phyloP scores from a whole-genome alignment of 2,888 invertebrate species.

The Tryphoninae sp. region DNA sequence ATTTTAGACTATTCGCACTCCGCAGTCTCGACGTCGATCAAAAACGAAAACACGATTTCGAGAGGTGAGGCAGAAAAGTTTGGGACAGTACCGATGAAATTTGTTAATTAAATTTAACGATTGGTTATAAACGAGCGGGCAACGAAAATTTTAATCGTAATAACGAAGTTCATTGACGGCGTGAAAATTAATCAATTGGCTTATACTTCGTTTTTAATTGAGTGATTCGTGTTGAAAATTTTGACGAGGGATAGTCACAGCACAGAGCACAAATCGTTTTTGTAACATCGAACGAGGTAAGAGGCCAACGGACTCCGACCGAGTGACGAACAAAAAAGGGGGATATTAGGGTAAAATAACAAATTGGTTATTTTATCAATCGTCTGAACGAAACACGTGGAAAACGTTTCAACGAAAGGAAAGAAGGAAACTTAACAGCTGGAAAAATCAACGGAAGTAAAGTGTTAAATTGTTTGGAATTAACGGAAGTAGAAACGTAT shows the following conservation, averaged over 20 bases:
- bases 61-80: conserved; percentile 21
- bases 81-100: neutral
- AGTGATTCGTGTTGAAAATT: conserved; percentile 9
- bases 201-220: conserved; percentile 18
- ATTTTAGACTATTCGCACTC: neutral
- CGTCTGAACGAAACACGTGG: no score
- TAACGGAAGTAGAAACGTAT: conserved; percentile 16
- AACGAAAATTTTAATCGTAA: neutral
- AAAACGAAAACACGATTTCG: conserved; percentile 1
- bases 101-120: neutral
- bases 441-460: conserved; percentile 16
- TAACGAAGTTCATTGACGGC: conserved; percentile 12
- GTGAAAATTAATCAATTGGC: conserved; percentile 4
- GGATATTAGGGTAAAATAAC: conserved; percentile 4
- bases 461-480: conserved; percentile 3
- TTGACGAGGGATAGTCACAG: conserved; percentile 69
- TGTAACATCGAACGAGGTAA: neutral
- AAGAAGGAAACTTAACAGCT: neutral
- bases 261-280: conserved; percentile 70
- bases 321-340: conserved; percentile 3
- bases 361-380: no score
- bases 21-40: conserved; percentile 27
- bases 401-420: no score
- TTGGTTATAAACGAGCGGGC: neutral
- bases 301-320: neutral